Evolutionary conservation across 1,140 invertebrate genomes (phyloP).

Genomic region (Dendrolimus punctatus): DNA sequence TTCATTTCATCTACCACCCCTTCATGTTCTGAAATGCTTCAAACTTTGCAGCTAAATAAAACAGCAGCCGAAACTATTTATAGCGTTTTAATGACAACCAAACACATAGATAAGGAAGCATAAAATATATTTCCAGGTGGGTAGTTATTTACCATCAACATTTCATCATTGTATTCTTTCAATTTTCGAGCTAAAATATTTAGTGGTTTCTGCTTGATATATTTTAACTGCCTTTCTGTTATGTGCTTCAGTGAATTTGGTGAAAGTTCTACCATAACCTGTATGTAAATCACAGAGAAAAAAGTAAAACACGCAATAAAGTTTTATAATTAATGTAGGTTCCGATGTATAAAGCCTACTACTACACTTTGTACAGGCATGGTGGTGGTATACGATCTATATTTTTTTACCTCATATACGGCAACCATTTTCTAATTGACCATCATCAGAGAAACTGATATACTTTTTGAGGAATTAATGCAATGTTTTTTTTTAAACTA

Average conservation of each 20-base stretch:
- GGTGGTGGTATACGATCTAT: no score
- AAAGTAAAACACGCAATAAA: background rate
- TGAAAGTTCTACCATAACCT: constrained; percentile 50
- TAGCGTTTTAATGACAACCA: no score
- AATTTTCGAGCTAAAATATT: constrained; percentile 45
- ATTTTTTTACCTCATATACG: no score
- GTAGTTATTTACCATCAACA: background rate
- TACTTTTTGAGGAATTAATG: no score
- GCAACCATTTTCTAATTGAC: no score
- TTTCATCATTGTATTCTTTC: constrained; percentile 10
- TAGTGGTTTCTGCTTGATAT: constrained; percentile 32
- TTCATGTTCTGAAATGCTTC: constrained; percentile 26
- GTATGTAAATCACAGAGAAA: constrained; percentile 6
- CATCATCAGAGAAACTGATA: no score
- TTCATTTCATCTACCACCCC: constrained; percentile 38
- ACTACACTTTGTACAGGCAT: no score
- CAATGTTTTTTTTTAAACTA: no score
- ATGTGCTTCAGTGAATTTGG: constrained; percentile 32
- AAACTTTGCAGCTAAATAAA: constrained; percentile 15
- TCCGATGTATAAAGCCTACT: no score
- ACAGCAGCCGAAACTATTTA: background rate
- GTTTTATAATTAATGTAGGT: no score
- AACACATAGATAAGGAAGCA: no score
- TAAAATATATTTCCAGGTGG: no score
- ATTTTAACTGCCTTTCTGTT: constrained; percentile 36